Base-by-base conservation (phyloP, 2,113 vertebrate species). In the Hippoglossus stenolepis region DNA sequence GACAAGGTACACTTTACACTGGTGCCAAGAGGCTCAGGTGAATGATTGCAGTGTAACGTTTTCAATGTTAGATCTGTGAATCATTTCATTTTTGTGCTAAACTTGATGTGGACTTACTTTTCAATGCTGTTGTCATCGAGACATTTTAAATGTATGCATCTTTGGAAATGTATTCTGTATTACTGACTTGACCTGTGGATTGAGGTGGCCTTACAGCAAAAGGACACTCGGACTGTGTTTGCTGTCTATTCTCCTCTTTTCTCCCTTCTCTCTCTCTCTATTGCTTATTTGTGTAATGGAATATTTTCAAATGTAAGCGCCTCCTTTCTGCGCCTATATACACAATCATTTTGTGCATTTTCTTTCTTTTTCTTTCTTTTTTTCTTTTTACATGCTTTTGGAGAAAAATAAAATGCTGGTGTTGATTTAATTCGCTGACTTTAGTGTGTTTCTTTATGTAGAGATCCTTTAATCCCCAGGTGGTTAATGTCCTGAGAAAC, bases 121-220 rank as follows among this genome's bases (percentile, higher is more conserved):
- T 63, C 66, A 89, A 64, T 82, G 87, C 86, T 89, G 80, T 88
- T 49, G 68, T 87, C 89, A 88, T 73, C 71, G 71, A 90, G 82
- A 83, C 68, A 15, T 90, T 79, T 85, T 79, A 87, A 81, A 88
- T 90, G 85, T 87, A 87, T 75, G 70, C 85, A 83, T 89, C 83
- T 80, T 81, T 85, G 51, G 51, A 53, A 85, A 76, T 90, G 86
- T 91, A 70, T 86, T 87, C 75, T 83, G 28, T 87, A 82, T 86
- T 86, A 82, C 77, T 90, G 82, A 91, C 87, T 90, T 93, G 80
- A 93, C 78, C 70, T 87, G 91, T 92, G 90, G 90, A 87, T 86
- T 89, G 89, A 90, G 89, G 92, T 92, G 94, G 93, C 93, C 93
- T 95, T 94, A 92, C 83, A 93, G 85, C 85, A 87, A 85, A 89